A percentile compares a stretch with the other conserved stretches of the same genome.
Evolutionary conservation across 2,888 invertebrate species (phyloP).

Genomic region (Melanotus villosus): DNA sequence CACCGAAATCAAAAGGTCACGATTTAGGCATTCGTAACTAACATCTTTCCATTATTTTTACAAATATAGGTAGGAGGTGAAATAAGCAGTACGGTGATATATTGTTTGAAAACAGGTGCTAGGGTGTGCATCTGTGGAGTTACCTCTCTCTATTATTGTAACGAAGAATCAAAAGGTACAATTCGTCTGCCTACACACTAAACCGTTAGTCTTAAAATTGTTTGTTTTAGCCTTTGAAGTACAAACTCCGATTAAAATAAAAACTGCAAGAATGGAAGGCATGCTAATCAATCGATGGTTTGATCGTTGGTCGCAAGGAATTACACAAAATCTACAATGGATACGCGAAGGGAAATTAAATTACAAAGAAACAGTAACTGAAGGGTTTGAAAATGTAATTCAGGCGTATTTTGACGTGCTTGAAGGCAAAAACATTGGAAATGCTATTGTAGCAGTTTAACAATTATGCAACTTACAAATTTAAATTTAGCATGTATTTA

Average conservation of each 20-base stretch:
- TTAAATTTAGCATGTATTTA: not conserved
- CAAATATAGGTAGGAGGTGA: constrained; percentile 75
- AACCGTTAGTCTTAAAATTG: constrained; percentile 41
- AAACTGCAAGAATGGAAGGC: constrained; percentile 71
- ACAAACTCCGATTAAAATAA: constrained; percentile 38
- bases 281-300: constrained; percentile 72
- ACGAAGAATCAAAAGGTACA: constrained; percentile 68
- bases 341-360: constrained; percentile 78
- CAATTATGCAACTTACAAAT: not conserved
- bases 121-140: constrained; percentile 78
- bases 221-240: constrained; percentile 26
- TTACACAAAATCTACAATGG: constrained; percentile 74
- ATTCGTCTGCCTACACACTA: not conserved
- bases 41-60: too few species aligned
- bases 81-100: constrained; percentile 73
- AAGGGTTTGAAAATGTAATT: constrained; percentile 79
- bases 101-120: constrained; percentile 75
- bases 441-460: constrained; percentile 75
- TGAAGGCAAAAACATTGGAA: constrained; percentile 78
- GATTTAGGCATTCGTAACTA: too few species aligned
- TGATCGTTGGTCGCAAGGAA: constrained; percentile 74
- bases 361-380: constrained; percentile 76
- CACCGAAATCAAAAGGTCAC: too few species aligned
- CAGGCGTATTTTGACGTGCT: constrained; percentile 77
- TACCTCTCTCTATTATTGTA: constrained; percentile 75